These are phyloP conservation scores for Hydra vulgaris DNA, from an alignment of 30 jellyfish, hydroid and myxozoan genomes.

Conservation along the genomic window DNA sequence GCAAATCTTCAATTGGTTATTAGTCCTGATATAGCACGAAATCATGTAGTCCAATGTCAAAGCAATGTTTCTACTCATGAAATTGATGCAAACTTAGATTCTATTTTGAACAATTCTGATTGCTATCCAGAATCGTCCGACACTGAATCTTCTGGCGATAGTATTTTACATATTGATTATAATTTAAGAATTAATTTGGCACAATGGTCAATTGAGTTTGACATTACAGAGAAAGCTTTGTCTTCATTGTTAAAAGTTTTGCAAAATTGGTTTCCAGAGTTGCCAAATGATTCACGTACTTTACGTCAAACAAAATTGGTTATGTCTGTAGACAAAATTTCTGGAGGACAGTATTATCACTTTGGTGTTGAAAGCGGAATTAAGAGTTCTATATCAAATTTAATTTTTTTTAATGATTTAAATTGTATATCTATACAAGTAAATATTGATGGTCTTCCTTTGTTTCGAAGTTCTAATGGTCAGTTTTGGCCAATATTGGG, in stretches of 20 bases:
- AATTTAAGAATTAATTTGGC: background rate
- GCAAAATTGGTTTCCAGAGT: background rate
- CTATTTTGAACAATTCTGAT: background rate
- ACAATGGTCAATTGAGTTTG: background rate
- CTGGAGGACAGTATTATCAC: background rate
- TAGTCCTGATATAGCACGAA: background rate
- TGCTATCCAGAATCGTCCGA: background rate
- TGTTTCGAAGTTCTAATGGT: background rate
- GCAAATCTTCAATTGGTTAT: background rate
- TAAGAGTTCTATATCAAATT: background rate
- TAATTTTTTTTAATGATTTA: background rate
- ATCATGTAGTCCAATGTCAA: background rate
- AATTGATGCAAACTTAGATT: background rate
- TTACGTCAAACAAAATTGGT: background rate
- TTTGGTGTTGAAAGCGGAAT: background rate
- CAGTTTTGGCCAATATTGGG: background rate
- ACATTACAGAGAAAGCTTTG: background rate
- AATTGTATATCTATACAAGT: background rate
- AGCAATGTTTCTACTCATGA: background rate
- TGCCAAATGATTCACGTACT: background rate
- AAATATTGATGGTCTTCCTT: background rate
- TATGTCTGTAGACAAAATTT: background rate
- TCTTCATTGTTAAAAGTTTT: background rate
- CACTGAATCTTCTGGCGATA: background rate
- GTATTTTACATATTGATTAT: background rate